Conservation (phyloP, 2,113 vertebrate species). For the Sardina pilchardus region DNA sequence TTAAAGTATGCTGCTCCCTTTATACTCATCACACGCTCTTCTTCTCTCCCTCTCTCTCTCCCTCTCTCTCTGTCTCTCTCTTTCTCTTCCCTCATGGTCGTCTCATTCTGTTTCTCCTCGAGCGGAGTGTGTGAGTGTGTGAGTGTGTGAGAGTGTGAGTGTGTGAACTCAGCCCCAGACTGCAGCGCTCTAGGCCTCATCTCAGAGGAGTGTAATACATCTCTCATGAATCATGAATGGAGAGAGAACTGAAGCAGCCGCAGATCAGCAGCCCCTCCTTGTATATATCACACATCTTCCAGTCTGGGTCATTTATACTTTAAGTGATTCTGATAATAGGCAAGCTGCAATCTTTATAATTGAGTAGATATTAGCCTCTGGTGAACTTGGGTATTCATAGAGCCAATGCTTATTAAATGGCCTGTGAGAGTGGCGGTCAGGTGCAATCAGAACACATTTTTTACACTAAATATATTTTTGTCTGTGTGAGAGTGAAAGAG, state of each 20-base stretch:
- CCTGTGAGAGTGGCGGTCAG: not conserved
- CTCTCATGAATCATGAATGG: constrained; percentile 6
- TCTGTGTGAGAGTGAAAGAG: not conserved
- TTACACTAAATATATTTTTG: not conserved
- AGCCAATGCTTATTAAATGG: not conserved
- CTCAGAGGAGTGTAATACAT: not conserved
- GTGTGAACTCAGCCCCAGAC: not conserved
- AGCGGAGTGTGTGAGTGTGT: not conserved
- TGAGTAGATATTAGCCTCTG: constrained; percentile 8
- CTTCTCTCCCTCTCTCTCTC: not conserved
- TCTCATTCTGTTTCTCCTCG: not conserved
- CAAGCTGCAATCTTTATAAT: not conserved
- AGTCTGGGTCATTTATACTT: not conserved
- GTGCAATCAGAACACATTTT: not conserved
- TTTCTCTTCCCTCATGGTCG: not conserved
- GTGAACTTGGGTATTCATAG: not conserved
- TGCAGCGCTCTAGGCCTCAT: not conserved
- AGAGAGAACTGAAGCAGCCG: not conserved
- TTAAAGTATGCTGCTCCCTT: not conserved
- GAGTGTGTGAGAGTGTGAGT: no score
- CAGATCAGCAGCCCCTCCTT: not conserved
- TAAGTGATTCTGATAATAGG: not conserved
- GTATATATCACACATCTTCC: constrained; percentile 6
- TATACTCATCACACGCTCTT: not conserved
- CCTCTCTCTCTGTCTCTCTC: not conserved